These are phyloP conservation scores for Vulpes vulpes DNA, from an alignment of 2,113 vertebrate genomes.

Conservation along the genomic window DNA sequence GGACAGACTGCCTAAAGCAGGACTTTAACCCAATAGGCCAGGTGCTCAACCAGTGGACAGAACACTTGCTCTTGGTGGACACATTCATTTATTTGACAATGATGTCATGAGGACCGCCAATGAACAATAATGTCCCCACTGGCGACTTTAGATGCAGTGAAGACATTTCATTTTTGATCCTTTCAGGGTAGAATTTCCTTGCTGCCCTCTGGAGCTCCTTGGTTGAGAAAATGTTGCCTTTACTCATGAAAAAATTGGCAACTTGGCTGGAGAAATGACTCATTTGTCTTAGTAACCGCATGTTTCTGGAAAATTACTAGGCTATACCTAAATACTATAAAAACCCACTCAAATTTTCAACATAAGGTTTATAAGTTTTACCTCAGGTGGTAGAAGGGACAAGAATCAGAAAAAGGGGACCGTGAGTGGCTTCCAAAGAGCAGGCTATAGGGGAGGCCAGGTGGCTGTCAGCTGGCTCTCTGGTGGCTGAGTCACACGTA, in stretches of 20 bases:
- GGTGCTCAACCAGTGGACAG: background rate
- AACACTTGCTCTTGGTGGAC: background rate
- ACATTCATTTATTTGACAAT: background rate
- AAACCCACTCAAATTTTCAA: background rate
- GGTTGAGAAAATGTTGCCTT: conserved; percentile 21
- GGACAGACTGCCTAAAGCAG: background rate
- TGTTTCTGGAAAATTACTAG: background rate
- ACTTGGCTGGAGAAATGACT: background rate
- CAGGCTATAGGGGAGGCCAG: background rate
- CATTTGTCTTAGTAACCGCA: background rate
- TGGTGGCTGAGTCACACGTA: background rate
- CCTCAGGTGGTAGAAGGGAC: background rate
- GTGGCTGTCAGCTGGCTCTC: background rate
- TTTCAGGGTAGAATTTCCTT: background rate
- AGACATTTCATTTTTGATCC: background rate
- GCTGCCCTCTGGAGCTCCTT: background rate
- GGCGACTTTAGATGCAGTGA: background rate
- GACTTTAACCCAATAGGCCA: background rate
- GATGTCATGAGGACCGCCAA: background rate
- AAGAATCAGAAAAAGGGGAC: background rate
- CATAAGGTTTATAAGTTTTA: background rate
- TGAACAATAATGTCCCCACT: background rate
- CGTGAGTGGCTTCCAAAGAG: background rate
- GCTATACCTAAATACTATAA: background rate
- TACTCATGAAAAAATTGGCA: background rate